Percentiles rank a stretch among this genome's conserved stretches.
Conservation (phyloP, 2,888 invertebrate species). For the Hypomecis atomaria region DNA sequence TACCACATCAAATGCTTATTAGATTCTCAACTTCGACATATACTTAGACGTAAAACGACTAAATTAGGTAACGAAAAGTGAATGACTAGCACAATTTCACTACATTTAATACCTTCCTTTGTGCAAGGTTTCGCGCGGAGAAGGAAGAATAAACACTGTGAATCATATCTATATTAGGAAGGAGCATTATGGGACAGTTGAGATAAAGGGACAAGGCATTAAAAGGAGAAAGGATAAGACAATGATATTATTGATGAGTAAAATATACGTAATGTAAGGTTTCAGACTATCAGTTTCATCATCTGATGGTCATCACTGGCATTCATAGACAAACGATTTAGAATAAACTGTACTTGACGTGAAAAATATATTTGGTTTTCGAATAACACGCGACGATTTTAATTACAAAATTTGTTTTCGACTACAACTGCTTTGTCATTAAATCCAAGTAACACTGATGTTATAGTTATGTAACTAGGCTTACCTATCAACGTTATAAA, state of each 20-base stretch:
- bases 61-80: not conserved
- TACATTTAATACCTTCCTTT: conserved; percentile 22
- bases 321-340: too few species aligned
- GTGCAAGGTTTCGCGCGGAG: conserved; percentile 7
- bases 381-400: not conserved
- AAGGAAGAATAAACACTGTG: conserved; percentile 4
- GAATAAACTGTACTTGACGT: too few species aligned
- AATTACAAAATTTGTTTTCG: not conserved
- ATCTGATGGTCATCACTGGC: too few species aligned
- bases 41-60: too few species aligned
- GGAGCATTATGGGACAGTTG: conserved; percentile 15
- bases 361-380: too few species aligned
- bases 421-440: conserved; percentile 9
- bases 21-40: not conserved
- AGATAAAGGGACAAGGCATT: conserved; percentile 7
- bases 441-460: conserved; percentile 7
- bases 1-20: too few species aligned
- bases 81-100: conserved; percentile 23
- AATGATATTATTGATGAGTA: too few species aligned
- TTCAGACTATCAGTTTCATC: too few species aligned
- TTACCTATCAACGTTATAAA: conserved; percentile 18
- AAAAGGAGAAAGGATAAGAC: too few species aligned
- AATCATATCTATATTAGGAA: conserved; percentile 18
- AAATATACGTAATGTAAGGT: too few species aligned
- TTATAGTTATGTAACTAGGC: conserved; percentile 23